Percentiles rank a stretch among this genome's conserved stretches.
These are phyloP conservation scores for Eudyptes chrysolophus DNA, from an alignment of 2,113 vertebrate species.

Conservation along the genomic window DNA sequence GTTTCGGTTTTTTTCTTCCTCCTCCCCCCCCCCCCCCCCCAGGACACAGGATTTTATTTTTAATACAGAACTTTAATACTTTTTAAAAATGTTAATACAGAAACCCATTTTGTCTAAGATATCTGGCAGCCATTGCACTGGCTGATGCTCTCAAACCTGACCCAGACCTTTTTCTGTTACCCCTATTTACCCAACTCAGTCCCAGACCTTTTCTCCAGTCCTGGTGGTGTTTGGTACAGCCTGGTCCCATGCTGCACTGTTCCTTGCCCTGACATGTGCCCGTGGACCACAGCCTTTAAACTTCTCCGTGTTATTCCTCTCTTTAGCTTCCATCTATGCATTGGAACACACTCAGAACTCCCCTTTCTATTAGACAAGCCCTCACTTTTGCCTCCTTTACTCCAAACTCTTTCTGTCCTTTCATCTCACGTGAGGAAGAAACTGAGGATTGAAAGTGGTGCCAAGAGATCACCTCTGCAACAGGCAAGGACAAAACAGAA, in stretches of 20 bases:
- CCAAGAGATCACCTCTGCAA: neutral
- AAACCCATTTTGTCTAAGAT: neutral
- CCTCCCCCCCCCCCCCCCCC: too few relatives aligned
- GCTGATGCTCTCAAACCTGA: neutral
- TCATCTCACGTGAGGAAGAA: neutral
- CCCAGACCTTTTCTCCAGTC: neutral
- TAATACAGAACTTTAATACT: neutral
- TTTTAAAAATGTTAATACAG: neutral
- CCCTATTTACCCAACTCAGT: neutral
- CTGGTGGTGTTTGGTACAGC: neutral
- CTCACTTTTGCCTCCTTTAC: neutral
- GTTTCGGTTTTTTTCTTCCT: neutral
- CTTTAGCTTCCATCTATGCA: neutral
- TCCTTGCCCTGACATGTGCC: neutral
- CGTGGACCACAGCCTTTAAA: neutral
- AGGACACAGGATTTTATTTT: neutral
- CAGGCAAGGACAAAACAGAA: neutral
- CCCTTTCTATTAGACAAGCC: neutral
- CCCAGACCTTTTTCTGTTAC: neutral
- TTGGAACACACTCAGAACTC: neutral
- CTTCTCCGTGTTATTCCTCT: neutral
- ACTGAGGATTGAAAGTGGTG: neutral
- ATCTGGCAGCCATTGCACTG: neutral
- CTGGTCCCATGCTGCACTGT: rapidly evolving
- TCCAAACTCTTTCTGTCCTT: neutral